Percentiles rank a stretch among this genome's conserved stretches.
These are phyloP conservation scores for Manacus vitellinus DNA, from an alignment of 2,113 vertebrate genomes.

Conservation along the genomic window DNA sequence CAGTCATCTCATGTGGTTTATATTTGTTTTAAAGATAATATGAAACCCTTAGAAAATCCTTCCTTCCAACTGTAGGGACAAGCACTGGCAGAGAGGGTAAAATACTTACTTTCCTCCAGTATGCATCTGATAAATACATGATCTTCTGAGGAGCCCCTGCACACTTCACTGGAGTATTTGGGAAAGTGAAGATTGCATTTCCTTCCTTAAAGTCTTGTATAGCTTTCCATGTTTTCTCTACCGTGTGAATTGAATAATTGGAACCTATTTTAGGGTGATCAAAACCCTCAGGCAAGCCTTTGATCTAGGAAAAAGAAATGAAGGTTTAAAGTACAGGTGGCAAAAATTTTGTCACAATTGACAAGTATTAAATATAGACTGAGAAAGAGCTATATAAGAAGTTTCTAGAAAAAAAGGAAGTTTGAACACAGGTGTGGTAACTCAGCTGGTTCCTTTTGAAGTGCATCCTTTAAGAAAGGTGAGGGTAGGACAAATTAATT, in stretches of 20 bases:
- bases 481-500: neutral
- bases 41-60: neutral
- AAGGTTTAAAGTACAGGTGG: neutral
- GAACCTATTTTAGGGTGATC: slow-evolving; percentile 90
- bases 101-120: slow-evolving; percentile 85
- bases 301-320: slow-evolving; percentile 82
- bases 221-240: slow-evolving; percentile 95
- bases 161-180: slow-evolving; percentile 94
- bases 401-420: neutral
- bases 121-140: slow-evolving; percentile 93
- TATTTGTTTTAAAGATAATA: neutral
- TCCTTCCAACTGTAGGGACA: neutral
- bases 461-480: neutral
- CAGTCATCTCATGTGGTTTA: neutral
- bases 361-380: slow-evolving; percentile 66
- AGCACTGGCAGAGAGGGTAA: neutral
- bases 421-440: neutral
- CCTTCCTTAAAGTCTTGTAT: slow-evolving; percentile 91
- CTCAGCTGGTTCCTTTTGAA: neutral
- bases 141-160: slow-evolving; percentile 97
- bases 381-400: slow-evolving; percentile 59
- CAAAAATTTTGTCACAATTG: neutral
- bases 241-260: slow-evolving; percentile 89
- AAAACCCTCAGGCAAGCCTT: slow-evolving; percentile 94
- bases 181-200: slow-evolving; percentile 92